phyloP scores from a whole-genome alignment of 1,140 invertebrate species.

The Lanistes nyassanus region DNA sequence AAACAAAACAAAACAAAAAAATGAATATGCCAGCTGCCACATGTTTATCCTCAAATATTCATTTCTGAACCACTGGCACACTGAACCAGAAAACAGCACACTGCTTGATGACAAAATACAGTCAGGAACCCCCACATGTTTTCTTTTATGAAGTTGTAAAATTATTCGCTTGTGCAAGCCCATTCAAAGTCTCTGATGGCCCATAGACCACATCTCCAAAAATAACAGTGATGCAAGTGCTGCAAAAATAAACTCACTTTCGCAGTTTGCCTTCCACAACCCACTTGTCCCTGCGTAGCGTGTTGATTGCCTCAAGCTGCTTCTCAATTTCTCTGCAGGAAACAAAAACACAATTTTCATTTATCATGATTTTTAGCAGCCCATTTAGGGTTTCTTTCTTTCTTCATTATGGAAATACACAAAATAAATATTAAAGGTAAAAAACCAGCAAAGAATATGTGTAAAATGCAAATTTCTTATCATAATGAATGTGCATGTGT shows the following conservation, averaged over 20 bases:
- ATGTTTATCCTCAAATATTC: too few relatives aligned
- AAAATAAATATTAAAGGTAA: too few relatives aligned
- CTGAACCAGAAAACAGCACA: neutral
- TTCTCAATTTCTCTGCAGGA: conserved; percentile 68
- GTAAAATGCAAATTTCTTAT: too few relatives aligned
- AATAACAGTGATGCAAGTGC: neutral
- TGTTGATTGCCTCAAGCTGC: conserved; percentile 69
- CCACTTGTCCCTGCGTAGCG: conserved; percentile 69
- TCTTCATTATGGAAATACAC: neutral
- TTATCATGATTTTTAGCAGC: neutral
- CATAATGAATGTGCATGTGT: too few relatives aligned
- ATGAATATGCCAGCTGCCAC: too few relatives aligned
- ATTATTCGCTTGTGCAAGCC: too few relatives aligned
- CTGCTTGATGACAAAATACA: neutral
- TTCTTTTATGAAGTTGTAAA: neutral
- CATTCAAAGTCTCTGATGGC: neutral
- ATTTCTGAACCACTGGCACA: too few relatives aligned
- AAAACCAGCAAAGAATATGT: too few relatives aligned
- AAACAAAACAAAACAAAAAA: too few relatives aligned
- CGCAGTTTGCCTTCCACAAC: conserved; percentile 85
- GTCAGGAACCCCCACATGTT: neutral
- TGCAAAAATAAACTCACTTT: conserved; percentile 73
- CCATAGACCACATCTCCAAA: too few relatives aligned
- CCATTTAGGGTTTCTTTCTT: neutral
- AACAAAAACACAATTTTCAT: neutral